Evolutionary conservation across 2,797 vertebrate species (phyloP), one percentile per base, ranked within the genome.

Genomic region (Podarcis lilfordi): DNA sequence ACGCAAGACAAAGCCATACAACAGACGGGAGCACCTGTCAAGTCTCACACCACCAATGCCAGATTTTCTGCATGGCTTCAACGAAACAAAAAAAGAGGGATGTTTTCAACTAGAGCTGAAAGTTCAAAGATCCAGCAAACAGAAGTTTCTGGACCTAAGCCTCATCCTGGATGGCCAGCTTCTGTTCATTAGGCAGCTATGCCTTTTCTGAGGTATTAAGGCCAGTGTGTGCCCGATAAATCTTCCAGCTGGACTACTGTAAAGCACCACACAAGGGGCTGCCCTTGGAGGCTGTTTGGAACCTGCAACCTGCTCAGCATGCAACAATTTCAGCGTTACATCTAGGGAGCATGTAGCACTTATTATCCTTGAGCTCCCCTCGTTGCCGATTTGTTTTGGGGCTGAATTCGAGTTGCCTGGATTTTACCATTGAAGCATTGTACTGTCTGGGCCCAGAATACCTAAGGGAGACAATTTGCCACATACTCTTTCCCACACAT

Each of bases 1-100:
- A 59, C 43, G 84, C 40, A 77, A 76, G 27, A 91, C 9, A 64
- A 89, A 32, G 84, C 2, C 75, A 86, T 50, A 86, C 9, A 15
- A 84, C 80, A 88, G 74, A 85, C 10, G 13, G 68, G 6, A 45
- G 21, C 25, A 86, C 89, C 64, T 69, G 76, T 23, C 83, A 79
- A 40, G 43, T 88, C 61, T 91, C 86, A 71, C 82, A 77, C 7
- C 10, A 75, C 7, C 32, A 21, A 27, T n/a, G 87, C 45, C 43
- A 88, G 61, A 75, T 76, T 88, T 84, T 85, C 83, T 74, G 64
- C 50, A 32, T 17, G 3, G 72, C 5, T 27, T 32, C 25, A 69
- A 2, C 32, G 79, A 37, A 35, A 55, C 50, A 80, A 79, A 35
- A 4, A 81, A 81, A 59, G 11, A 27, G 43, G 40, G 21, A 5